Evolutionary conservation across 1,140 invertebrate genomes (phyloP).

Genomic region (Sarcophaga bullata): DNA sequence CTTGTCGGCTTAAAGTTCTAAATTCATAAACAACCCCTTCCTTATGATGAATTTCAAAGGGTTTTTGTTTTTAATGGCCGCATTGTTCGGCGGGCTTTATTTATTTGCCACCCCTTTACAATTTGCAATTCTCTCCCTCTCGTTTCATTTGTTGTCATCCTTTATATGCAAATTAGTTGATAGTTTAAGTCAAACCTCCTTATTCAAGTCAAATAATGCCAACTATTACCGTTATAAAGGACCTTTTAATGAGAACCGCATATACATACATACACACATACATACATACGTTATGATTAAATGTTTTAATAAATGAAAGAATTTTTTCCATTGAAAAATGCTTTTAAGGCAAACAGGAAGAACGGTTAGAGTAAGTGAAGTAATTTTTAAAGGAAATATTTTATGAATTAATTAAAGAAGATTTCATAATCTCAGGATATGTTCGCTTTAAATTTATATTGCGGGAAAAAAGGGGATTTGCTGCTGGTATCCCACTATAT

Average conservation of each 20-base stretch:
- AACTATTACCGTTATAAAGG: neutral
- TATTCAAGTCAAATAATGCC: constrained; percentile 1
- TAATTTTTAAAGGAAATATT: no score
- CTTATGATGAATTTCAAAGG: constrained; percentile 28
- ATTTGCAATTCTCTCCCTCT: neutral
- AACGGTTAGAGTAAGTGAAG: no score
- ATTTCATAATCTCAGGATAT: no score
- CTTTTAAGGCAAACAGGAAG: no score
- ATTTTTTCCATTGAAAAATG: no score
- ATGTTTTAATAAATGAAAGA: no score
- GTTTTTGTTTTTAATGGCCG: constrained; percentile 36
- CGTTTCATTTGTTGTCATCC: neutral
- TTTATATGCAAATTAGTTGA: constrained; percentile 32
- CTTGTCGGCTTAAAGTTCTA: neutral
- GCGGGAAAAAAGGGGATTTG: no score
- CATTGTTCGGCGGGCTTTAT: neutral
- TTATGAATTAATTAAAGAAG: no score
- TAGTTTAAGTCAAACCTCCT: constrained; percentile 13
- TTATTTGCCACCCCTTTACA: neutral
- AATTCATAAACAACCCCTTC: neutral
- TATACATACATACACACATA: no score
- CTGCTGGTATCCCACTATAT: no score
- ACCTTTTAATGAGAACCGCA: neutral
- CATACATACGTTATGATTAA: neutral
- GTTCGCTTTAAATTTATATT: no score